Percentiles rank a stretch among this genome's conserved stretches.
phyloP scores from a whole-genome alignment of 2,888 invertebrate species.

The Noctua pronuba region DNA sequence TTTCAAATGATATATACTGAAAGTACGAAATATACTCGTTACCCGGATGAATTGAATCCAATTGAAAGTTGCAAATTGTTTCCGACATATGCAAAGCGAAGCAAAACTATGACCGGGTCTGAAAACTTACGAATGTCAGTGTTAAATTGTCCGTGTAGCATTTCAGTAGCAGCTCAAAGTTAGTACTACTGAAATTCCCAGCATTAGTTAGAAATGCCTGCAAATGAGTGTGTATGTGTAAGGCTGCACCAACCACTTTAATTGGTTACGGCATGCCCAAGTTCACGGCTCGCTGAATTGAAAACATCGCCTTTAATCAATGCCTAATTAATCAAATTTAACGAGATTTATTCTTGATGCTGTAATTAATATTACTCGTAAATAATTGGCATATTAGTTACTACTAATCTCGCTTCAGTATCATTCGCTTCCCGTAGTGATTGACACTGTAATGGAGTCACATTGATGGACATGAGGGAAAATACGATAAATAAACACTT shows the following conservation, averaged over 20 bases:
- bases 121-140: conserved; percentile 52
- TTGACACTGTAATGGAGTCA: conserved; percentile 24
- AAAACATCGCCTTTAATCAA: conserved; percentile 49
- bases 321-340: conserved; percentile 48
- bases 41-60: conserved; percentile 30
- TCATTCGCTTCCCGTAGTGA: conserved; percentile 25
- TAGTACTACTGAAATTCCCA: conserved; percentile 24
- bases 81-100: conserved; percentile 45
- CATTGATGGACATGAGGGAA: conserved; percentile 18
- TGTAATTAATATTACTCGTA: conserved; percentile 46
- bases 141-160: conserved; percentile 42
- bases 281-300: conserved; percentile 31
- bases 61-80: conserved; percentile 41
- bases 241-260: conserved; percentile 29
- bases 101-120: conserved; percentile 42
- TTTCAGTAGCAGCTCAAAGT: conserved; percentile 39
- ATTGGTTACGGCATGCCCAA: conserved; percentile 40
- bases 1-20: neutral
- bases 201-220: conserved; percentile 33
- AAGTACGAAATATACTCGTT: neutral
- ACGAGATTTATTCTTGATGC: conserved; percentile 36
- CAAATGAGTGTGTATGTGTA: conserved; percentile 18
- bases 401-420: conserved; percentile 22
- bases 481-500: conserved; percentile 39
- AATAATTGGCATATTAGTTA: conserved; percentile 48